These are phyloP conservation scores for Labeo calbasu DNA, from an alignment of 2,797 vertebrate genomes.

Conservation along the genomic window DNA sequence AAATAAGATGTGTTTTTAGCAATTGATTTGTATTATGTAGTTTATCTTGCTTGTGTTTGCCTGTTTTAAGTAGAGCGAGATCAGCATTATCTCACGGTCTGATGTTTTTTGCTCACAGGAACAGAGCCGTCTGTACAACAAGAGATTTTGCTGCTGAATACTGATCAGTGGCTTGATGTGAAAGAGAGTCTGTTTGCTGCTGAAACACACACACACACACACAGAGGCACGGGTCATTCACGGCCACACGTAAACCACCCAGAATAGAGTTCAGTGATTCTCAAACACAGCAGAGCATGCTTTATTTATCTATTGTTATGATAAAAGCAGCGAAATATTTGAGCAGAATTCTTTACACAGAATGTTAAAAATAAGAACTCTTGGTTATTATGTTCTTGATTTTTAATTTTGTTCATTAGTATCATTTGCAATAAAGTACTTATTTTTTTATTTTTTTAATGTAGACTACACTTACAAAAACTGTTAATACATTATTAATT, in stretches of 20 bases:
- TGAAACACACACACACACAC: neutral
- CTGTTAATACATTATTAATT: neutral
- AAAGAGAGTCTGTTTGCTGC: neutral
- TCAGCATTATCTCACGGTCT: neutral
- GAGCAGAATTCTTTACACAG: neutral
- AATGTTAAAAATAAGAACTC: neutral
- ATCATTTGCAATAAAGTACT: neutral
- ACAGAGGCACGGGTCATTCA: neutral
- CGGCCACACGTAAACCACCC: neutral
- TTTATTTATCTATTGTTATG: neutral
- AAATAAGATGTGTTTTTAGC: neutral
- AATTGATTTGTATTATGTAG: neutral
- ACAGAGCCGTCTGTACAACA: neutral
- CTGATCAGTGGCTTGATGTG: neutral
- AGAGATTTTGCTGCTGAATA: conserved; percentile 2
- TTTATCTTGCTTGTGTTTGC: neutral
- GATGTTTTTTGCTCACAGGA: neutral
- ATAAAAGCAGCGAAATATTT: neutral
- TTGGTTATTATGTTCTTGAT: neutral
- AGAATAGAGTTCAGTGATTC: neutral
- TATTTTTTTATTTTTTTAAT: too few species aligned
- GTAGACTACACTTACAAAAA: neutral
- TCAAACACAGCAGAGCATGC: neutral
- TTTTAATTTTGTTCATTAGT: neutral
- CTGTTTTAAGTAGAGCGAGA: neutral